Percentiles rank a stretch among this genome's conserved stretches.
These are phyloP conservation scores for Melopsittacus undulatus DNA, from an alignment of 2,797 vertebrate genomes.

Conservation along the genomic window DNA sequence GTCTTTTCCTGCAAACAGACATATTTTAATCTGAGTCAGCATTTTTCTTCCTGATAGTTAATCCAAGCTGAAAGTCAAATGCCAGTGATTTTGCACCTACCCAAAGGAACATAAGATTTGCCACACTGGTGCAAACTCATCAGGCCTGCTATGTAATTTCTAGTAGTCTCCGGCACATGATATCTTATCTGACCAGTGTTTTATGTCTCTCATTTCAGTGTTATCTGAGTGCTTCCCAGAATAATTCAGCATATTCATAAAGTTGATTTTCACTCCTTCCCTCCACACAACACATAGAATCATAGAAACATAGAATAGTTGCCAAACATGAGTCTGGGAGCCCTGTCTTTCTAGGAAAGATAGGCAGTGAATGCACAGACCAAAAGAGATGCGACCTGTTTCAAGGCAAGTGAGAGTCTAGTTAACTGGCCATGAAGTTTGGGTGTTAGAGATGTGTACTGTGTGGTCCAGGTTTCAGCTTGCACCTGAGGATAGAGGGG, in stretches of 20 bases:
- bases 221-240: not conserved
- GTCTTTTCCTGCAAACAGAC: not conserved
- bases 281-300: not conserved
- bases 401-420: not conserved
- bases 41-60: not conserved
- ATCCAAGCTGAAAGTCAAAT: constrained; percentile 21
- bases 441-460: not conserved
- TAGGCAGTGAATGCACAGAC: not conserved
- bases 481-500: not conserved
- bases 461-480: not conserved
- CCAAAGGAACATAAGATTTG: not conserved
- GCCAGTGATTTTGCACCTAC: not conserved
- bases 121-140: not conserved
- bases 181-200: not conserved
- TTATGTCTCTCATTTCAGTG: not conserved
- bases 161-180: not conserved
- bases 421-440: not conserved
- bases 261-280: not conserved
- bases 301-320: not conserved
- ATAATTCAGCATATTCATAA: not conserved
- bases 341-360: not conserved
- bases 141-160: not conserved
- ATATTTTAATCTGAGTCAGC: constrained; percentile 13
- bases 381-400: not conserved
- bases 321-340: not conserved